These are phyloP conservation scores for Paedocypris sp. DNA, from an alignment of 2,113 vertebrate genomes.

Conservation along the genomic window DNA sequence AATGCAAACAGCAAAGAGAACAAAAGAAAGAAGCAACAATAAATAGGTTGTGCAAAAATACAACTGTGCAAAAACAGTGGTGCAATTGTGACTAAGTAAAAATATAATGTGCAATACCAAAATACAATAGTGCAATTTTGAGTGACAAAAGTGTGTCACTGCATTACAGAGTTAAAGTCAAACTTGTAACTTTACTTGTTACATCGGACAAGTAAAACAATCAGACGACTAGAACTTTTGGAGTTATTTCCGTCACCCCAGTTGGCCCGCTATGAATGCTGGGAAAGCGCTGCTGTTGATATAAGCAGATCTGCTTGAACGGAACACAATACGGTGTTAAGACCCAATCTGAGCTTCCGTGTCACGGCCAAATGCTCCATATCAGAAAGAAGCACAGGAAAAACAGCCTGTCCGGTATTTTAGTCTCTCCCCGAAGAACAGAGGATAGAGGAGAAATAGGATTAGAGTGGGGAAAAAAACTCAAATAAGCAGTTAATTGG, in stretches of 20 bases:
- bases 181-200: too few relatives aligned
- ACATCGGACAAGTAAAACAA: too few relatives aligned
- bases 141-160: too few relatives aligned
- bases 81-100: too few relatives aligned
- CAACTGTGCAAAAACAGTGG: too few relatives aligned
- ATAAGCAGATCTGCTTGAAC: slow-evolving; percentile 31
- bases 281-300: slow-evolving; percentile 22
- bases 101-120: too few relatives aligned
- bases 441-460: slow-evolving; percentile 28
- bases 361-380: slow-evolving; percentile 21
- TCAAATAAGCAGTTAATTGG: slow-evolving; percentile 40
- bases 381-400: slow-evolving; percentile 31
- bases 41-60: too few relatives aligned
- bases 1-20: too few relatives aligned
- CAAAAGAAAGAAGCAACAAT: too few relatives aligned
- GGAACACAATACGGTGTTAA: slow-evolving; percentile 28
- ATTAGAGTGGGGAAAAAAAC: slow-evolving; percentile 40
- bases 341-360: slow-evolving; percentile 28
- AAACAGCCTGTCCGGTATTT: slow-evolving; percentile 24
- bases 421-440: slow-evolving; percentile 18
- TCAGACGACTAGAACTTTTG: too few relatives aligned
- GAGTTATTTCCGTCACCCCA: not conserved
- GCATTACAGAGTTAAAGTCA: too few relatives aligned
- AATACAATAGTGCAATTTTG: too few relatives aligned
- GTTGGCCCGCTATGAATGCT: slow-evolving; percentile 17